Evolutionary conservation across 2,797 vertebrate species (phyloP).

Genomic region (Brachyrhaphis roseni): DNA sequence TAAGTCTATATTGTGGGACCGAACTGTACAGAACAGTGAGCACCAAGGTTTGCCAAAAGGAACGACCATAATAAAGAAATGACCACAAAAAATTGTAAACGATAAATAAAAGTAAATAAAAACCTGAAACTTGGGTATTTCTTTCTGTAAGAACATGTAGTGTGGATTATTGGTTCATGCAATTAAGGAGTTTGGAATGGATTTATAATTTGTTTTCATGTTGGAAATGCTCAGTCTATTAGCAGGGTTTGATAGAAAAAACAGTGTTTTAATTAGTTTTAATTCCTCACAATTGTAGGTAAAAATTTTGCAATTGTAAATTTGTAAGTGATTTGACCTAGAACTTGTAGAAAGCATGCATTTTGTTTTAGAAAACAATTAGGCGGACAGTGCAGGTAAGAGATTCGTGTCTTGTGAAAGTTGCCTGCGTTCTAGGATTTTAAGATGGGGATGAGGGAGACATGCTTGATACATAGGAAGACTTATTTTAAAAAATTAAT

Average conservation of each 20-base stretch:
- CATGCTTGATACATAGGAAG: not conserved
- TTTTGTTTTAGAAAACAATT: not conserved
- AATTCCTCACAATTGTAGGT: not conserved
- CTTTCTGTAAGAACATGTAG: not conserved
- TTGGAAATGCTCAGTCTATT: too few relatives aligned
- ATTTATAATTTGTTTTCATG: not conserved
- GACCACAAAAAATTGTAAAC: slow-evolving; percentile 78
- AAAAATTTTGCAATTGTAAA: not conserved
- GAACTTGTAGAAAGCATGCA: not conserved
- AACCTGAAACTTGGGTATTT: slow-evolving; percentile 34
- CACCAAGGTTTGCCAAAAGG: slow-evolving; percentile 78
- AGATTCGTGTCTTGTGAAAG: not conserved
- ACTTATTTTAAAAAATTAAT: not conserved
- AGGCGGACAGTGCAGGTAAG: not conserved
- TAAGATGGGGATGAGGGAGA: not conserved
- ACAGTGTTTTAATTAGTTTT: not conserved
- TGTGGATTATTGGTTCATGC: not conserved
- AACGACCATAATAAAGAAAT: slow-evolving; percentile 66
- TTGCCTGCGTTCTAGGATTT: not conserved
- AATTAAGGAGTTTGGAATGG: not conserved
- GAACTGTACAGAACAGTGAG: slow-evolving; percentile 79
- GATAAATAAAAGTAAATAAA: slow-evolving; percentile 80
- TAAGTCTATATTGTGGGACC: slow-evolving; percentile 60
- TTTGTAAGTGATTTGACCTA: not conserved
- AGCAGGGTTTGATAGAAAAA: not conserved